A percentile compares a stretch with the other conserved stretches of the same genome.
These are phyloP conservation scores for Nephrotoma flavescens DNA, from an alignment of 2,888 invertebrate species.

Conservation along the genomic window DNA sequence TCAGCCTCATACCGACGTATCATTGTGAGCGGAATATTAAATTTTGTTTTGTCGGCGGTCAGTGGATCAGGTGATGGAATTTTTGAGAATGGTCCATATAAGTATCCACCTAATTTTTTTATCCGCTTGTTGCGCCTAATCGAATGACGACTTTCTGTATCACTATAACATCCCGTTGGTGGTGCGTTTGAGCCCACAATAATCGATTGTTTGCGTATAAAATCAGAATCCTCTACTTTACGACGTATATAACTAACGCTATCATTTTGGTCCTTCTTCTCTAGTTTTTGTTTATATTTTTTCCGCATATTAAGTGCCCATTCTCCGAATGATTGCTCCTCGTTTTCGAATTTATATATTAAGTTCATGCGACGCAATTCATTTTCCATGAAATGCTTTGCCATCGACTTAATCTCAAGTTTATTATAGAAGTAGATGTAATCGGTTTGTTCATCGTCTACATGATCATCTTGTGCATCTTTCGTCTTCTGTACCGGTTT, in stretches of 20 bases:
- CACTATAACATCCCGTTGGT: background rate
- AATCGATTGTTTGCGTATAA: background rate
- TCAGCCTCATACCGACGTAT: slow-evolving; percentile 6
- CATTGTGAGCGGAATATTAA: slow-evolving; percentile 11
- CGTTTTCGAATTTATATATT: background rate
- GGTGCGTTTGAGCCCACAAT: background rate
- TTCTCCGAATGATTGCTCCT: background rate
- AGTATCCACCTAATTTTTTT: slow-evolving; percentile 6
- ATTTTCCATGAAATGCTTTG: background rate
- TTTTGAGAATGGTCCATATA: slow-evolving; percentile 9
- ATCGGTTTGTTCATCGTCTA: background rate
- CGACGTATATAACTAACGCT: background rate
- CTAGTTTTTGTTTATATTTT: slow-evolving; percentile 2
- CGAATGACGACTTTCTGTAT: background rate
- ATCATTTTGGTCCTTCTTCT: background rate
- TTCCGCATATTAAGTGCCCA: slow-evolving; percentile 8
- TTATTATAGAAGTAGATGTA: background rate
- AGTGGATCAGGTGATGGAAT: slow-evolving; percentile 2
- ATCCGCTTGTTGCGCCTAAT: background rate
- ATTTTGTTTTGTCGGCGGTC: slow-evolving; percentile 7
- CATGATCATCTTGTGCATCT: background rate
- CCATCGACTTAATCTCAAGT: background rate
- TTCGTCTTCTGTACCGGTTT: background rate
- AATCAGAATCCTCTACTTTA: background rate
- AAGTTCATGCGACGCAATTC: background rate